These are phyloP conservation scores for Bombus pyrosoma DNA, from an alignment of 1,140 invertebrate genomes.

Conservation along the genomic window DNA sequence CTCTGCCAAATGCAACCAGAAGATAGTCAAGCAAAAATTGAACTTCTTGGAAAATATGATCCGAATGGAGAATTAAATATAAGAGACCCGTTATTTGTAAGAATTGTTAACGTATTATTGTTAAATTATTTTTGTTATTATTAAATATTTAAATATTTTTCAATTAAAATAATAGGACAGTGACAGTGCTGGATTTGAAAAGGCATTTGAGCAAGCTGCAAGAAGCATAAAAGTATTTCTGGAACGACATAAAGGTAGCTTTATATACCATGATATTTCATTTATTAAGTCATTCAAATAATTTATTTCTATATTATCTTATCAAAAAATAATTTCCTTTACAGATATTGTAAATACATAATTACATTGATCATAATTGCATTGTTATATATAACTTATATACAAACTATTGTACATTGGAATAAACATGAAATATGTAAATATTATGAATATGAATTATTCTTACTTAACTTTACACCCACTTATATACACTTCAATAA, in stretches of 20 bases:
- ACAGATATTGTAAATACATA: background rate
- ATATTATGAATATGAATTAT: slow-evolving; percentile 4
- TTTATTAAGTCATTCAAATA: background rate
- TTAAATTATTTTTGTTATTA: slow-evolving; percentile 13
- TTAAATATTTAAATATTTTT: slow-evolving; percentile 27
- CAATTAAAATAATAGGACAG: slow-evolving; percentile 82
- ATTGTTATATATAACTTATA: background rate
- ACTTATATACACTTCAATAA: slow-evolving; percentile 89
- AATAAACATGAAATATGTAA: slow-evolving; percentile 1
- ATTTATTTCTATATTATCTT: background rate
- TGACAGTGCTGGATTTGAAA: slow-evolving; percentile 87
- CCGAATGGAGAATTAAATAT: slow-evolving; percentile 90
- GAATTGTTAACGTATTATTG: slow-evolving; percentile 62
- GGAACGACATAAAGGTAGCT: slow-evolving; percentile 74
- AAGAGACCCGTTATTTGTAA: slow-evolving; percentile 94
- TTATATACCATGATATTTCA: background rate
- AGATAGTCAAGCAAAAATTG: slow-evolving; percentile 87
- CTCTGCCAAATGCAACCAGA: slow-evolving; percentile 86
- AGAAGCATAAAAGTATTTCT: slow-evolving; percentile 87
- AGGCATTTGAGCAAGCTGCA: slow-evolving; percentile 88
- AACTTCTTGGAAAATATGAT: slow-evolving; percentile 92
- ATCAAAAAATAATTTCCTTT: background rate
- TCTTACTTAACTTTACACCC: slow-evolving; percentile 85
- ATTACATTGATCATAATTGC: background rate
- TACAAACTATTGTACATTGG: no score